Percentiles rank a stretch among this genome's conserved stretches.
Evolutionary conservation across 1,140 invertebrate genomes (phyloP).

Genomic region (Nephila pilipes): DNA sequence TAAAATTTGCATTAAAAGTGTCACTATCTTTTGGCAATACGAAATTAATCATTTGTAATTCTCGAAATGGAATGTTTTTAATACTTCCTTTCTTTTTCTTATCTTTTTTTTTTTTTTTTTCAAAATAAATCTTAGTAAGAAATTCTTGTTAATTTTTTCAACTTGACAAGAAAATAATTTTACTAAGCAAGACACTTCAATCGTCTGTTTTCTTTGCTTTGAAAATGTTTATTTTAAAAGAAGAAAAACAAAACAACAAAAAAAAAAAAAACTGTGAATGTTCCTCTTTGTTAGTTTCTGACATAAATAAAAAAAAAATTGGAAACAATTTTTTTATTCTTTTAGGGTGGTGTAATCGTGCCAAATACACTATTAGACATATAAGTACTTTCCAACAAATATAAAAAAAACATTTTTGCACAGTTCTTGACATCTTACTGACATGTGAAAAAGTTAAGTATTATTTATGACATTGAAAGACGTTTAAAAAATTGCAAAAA

Average conservation of each 20-base stretch:
- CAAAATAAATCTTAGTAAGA: not conserved
- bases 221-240: not conserved
- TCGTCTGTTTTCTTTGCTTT: not conserved
- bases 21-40: not conserved
- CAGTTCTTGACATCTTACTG: not conserved
- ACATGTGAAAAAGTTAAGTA: constrained; percentile 26
- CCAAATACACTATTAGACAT: constrained; percentile 20
- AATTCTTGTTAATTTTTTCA: not conserved
- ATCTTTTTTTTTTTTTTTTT: not conserved
- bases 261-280: not conserved
- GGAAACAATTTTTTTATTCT: not conserved
- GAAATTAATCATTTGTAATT: not conserved
- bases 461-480: constrained; percentile 33
- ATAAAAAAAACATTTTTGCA: not conserved
- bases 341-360: not conserved
- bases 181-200: not conserved
- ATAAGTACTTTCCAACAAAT: not conserved
- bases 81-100: not conserved
- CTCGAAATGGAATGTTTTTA: constrained; percentile 12
- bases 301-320: not conserved
- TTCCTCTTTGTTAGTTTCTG: not conserved
- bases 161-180: not conserved
- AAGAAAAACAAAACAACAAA: not conserved
- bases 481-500: not conserved
- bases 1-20: not conserved